Base-by-base conservation (phyloP, 2,888 invertebrate species). In the Deladenus siricidicola region DNA sequence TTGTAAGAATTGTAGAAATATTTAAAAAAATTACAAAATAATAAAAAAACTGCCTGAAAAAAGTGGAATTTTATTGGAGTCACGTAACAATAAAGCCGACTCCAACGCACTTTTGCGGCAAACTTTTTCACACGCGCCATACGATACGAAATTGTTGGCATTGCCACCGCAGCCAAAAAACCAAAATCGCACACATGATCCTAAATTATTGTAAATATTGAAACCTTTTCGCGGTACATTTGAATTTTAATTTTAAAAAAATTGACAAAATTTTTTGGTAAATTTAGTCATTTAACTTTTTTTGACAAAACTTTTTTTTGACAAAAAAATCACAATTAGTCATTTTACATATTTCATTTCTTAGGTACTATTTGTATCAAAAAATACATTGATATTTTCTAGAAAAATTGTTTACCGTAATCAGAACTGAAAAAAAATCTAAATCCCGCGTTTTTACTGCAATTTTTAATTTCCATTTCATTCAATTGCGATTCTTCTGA, bases 111-210 rank as follows among this genome's bases (percentile, higher is more conserved):
- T 44, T n/a, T 44, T 28, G 19, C 28, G 42, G 45, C 69, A 69
- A 10, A 56, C 47, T 63, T 63, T 60, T 64, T 72, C 43, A 42
- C 73, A 68, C 8, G 28, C 42, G 10, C 53, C 44, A 17, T 58
- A 34, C 4, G 24, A 42, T n/a, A 61, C 45, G 24, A 65, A 71
- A 21, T 69, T 53, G 57, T 76, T 76, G 14, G 66, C 70, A 52
- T 75, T 75, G n/a, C 73, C 74, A 4, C 74, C 75, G 56, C 75
- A 75, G 14, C 75, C 75, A 44, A 74, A 58, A 59, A 67, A 76
- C 75, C 75, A 76, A 58, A 74, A 76, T 42, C 73, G 65, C 6
- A 69, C 70, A 52, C 76, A 76, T 53, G 64, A 64, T 17, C 68
- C 74, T 75, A 58, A 29, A 66, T 58, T 52, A 34, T 21, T 53